A percentile compares a stretch with the other conserved stretches of the same genome.
These are phyloP conservation scores for Paratrypauchen microcephalus DNA, from an alignment of 2,797 vertebrate genomes.

Conservation along the genomic window DNA sequence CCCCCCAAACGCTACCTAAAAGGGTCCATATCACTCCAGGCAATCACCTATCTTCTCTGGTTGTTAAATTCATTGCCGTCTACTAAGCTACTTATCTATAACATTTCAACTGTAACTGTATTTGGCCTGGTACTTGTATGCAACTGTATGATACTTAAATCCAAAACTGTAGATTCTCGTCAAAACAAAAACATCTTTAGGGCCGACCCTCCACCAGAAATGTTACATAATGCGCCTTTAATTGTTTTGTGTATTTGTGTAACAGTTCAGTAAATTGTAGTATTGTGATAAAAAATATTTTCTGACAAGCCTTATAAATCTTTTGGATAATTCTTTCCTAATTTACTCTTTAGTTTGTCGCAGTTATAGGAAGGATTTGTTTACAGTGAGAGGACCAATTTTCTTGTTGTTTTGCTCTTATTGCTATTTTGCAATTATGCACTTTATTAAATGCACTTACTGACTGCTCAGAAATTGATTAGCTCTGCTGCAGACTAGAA, in stretches of 20 bases:
- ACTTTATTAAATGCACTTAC: slow-evolving; percentile 6
- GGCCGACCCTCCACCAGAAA: no score
- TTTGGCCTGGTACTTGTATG: no score
- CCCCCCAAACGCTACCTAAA: no score
- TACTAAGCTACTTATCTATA: no score
- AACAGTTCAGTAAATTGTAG: neutral
- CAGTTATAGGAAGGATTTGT: neutral
- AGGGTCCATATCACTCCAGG: no score
- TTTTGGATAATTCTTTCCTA: neutral
- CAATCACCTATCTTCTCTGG: no score
- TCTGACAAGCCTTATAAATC: neutral
- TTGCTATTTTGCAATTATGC: neutral
- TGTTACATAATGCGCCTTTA: neutral
- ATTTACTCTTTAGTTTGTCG: neutral
- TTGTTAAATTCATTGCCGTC: no score
- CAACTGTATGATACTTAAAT: no score
- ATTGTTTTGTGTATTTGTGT: neutral
- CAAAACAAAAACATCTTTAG: no score
- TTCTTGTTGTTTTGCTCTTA: slow-evolving; percentile 1
- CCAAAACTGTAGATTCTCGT: no score
- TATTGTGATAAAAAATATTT: neutral
- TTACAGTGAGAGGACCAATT: neutral
- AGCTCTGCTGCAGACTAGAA: slow-evolving; percentile 26
- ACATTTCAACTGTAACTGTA: neutral
- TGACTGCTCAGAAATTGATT: slow-evolving; percentile 36